A percentile compares a stretch with the other conserved stretches of the same genome.
phyloP scores from a whole-genome alignment of 1,140 invertebrate genomes.

The Antheraea mylitta region DNA sequence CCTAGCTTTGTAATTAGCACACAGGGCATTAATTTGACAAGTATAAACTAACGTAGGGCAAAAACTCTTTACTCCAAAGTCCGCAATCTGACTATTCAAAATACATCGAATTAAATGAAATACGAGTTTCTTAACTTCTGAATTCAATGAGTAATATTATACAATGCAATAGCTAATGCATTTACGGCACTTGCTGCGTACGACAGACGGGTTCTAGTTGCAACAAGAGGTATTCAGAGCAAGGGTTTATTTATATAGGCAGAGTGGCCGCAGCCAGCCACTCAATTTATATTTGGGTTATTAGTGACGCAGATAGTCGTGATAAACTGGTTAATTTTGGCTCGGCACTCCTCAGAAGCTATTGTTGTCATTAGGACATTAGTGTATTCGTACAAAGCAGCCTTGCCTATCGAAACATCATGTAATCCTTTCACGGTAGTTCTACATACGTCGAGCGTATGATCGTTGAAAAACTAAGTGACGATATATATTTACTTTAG shows the following conservation, averaged over 20 bases:
- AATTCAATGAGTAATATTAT: background rate
- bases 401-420: constrained; percentile 9
- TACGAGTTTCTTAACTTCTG: background rate
- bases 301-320: constrained; percentile 67
- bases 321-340: constrained; percentile 64
- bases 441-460: too few relatives aligned
- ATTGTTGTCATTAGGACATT: constrained; percentile 55
- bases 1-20: too few relatives aligned
- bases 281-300: constrained; percentile 65
- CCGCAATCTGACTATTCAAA: too few relatives aligned
- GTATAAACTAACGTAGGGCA: too few relatives aligned
- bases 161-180: background rate
- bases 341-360: constrained; percentile 45
- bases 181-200: background rate
- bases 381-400: constrained; percentile 12
- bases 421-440: too few relatives aligned
- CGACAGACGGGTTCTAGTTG: constrained; percentile 18
- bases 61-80: too few relatives aligned
- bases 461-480: too few relatives aligned
- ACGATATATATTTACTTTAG: too few relatives aligned
- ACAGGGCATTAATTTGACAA: too few relatives aligned
- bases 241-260: constrained; percentile 71
- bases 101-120: background rate
- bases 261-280: constrained; percentile 50
- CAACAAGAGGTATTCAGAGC: constrained; percentile 57